phyloP scores from a whole-genome alignment of 2,797 vertebrate species.

The Gallinago nigripennis region DNA sequence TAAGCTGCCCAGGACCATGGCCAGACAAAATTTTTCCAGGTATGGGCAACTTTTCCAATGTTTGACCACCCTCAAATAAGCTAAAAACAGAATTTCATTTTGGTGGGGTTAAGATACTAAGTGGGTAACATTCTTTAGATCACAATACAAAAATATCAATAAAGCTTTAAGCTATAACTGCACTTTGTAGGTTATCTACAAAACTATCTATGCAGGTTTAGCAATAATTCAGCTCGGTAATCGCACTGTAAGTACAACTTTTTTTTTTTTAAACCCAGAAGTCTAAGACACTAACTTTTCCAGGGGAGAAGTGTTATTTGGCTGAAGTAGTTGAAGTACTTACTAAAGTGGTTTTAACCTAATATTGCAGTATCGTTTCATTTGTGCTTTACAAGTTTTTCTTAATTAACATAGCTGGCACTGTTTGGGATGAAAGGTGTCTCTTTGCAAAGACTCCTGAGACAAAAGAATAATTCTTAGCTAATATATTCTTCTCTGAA shows the following conservation, averaged over 20 bases:
- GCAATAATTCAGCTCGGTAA: background rate
- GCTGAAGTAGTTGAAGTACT: background rate
- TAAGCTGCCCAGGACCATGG: background rate
- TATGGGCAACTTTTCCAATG: background rate
- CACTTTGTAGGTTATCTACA: background rate
- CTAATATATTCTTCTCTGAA: constrained; percentile 29
- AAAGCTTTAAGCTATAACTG: background rate
- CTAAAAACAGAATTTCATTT: background rate
- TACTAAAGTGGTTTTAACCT: constrained; percentile 9
- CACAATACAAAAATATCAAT: background rate
- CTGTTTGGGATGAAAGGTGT: constrained; percentile 9
- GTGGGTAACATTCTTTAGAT: background rate
- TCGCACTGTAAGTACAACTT: background rate
- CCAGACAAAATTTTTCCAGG: background rate
- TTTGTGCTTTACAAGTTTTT: constrained; percentile 42
- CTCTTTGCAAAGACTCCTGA: constrained; percentile 33
- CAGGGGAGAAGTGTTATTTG: background rate
- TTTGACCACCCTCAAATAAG: background rate
- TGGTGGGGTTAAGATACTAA: background rate
- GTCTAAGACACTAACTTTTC: background rate
- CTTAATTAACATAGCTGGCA: constrained; percentile 50
- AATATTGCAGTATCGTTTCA: background rate
- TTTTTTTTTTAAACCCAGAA: background rate
- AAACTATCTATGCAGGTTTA: background rate
- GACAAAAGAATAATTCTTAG: background rate